A percentile compares a stretch with the other conserved stretches of the same genome.
These are phyloP conservation scores for Castor canadensis DNA, from an alignment of 2,113 vertebrate genomes.

Conservation along the genomic window DNA sequence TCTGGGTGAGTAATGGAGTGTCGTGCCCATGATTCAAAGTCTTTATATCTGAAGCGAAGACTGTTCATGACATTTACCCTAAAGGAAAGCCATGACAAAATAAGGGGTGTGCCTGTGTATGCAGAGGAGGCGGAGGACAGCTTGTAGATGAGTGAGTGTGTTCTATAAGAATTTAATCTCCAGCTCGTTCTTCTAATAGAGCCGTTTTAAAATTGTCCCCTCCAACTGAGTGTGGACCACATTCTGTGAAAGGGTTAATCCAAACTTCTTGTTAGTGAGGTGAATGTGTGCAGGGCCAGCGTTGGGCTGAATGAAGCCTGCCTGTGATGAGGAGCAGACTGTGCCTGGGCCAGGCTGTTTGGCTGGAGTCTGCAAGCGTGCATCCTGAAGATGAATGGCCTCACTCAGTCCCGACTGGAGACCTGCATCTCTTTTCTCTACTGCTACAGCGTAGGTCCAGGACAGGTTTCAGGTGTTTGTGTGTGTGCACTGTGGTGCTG, in stretches of 20 bases:
- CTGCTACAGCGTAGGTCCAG: constrained; percentile 80
- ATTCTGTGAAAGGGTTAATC: constrained; percentile 64
- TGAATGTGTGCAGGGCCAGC: not conserved
- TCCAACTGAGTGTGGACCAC: not conserved
- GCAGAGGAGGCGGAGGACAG: not conserved
- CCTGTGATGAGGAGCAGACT: constrained; percentile 48
- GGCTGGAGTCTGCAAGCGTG: constrained; percentile 28
- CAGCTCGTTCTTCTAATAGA: not conserved
- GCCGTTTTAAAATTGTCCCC: not conserved
- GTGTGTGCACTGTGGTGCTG: constrained; percentile 1
- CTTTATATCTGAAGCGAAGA: constrained; percentile 50
- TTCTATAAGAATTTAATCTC: not conserved
- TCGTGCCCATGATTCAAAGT: constrained; percentile 64
- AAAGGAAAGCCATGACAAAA: constrained; percentile 28
- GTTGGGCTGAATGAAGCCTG: constrained; percentile 63
- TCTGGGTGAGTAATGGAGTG: constrained; percentile 61
- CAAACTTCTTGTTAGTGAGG: constrained; percentile 56
- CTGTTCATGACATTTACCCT: constrained; percentile 60
- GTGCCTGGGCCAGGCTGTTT: not conserved
- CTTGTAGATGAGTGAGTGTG: constrained; percentile 18
- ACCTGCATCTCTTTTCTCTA: constrained; percentile 70
- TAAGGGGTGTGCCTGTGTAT: not conserved
- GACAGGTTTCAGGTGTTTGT: not conserved
- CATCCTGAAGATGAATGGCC: not conserved
- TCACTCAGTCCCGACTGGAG: constrained; percentile 61